Conservation (phyloP, 1,140 invertebrate genomes). For the Drosophila asahinai region DNA sequence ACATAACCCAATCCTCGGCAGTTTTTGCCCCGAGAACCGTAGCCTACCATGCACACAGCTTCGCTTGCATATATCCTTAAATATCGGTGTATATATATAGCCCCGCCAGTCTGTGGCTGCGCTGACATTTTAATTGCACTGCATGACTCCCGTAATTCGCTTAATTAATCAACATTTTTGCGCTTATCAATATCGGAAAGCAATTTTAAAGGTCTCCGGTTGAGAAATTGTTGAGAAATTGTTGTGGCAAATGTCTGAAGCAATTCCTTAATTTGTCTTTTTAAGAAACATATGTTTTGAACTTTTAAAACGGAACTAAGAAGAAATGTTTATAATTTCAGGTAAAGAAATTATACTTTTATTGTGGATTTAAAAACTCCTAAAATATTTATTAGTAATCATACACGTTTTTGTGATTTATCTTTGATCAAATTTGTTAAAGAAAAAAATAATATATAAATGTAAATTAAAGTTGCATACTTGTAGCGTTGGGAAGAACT, state of each 20-base stretch:
- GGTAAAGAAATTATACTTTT: too few species aligned
- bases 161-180: conserved; percentile 79
- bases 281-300: neutral
- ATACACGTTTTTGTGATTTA: too few species aligned
- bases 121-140: conserved; percentile 82
- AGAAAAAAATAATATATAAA: neutral
- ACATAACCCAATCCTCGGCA: conserved; percentile 52
- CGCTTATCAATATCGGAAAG: conserved; percentile 46
- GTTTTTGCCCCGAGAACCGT: conserved; percentile 1
- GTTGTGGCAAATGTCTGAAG: neutral
- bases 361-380: accelerated
- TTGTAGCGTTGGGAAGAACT: too few species aligned
- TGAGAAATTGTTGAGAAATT: conserved; percentile 7
- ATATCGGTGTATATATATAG: conserved; percentile 4
- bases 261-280: conserved; percentile 12
- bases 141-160: conserved; percentile 78
- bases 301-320: neutral
- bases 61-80: conserved; percentile 4
- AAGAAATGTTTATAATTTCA: neutral
- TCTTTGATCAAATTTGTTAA: neutral
- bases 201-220: conserved; percentile 23
- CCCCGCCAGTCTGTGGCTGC: conserved; percentile 43
- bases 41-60: conserved; percentile 28
- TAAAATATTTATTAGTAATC: neutral
- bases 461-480: too few species aligned